A percentile compares a stretch with the other conserved stretches of the same genome.
Evolutionary conservation across 2,113 vertebrate genomes (phyloP).

Genomic region (Triplophysa dalaica): DNA sequence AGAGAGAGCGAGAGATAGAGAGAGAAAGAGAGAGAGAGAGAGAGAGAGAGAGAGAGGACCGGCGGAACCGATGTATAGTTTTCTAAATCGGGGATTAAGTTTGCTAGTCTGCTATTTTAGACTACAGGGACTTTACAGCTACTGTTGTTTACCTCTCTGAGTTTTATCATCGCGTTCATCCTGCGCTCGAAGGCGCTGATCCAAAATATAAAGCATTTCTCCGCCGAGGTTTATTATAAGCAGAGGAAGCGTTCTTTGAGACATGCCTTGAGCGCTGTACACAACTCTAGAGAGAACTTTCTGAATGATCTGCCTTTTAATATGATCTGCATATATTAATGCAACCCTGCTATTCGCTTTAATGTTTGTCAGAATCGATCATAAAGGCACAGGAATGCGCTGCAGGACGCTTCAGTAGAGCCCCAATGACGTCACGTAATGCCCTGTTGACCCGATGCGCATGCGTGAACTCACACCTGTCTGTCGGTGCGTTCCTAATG

Average conservation of each 20-base stretch:
- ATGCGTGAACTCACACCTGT: not conserved
- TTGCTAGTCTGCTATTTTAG: not conserved
- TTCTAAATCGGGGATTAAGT: not conserved
- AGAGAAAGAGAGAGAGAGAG: not conserved
- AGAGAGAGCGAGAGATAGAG: too few species aligned
- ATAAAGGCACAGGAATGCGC: not conserved
- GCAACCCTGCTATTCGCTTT: too few species aligned
- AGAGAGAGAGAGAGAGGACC: not conserved
- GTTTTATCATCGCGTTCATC: conserved; percentile 83
- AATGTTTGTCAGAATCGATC: too few species aligned
- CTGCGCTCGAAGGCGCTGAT: conserved; percentile 84
- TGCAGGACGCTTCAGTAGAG: not conserved
- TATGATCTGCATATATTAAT: too few species aligned
- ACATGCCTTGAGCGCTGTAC: conserved; percentile 70
- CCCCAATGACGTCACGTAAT: conserved; percentile 26
- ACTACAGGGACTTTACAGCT: not conserved
- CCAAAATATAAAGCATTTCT: conserved; percentile 94
- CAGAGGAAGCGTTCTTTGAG: conserved; percentile 81
- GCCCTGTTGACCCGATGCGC: not conserved
- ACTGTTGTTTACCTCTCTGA: conserved; percentile 79
- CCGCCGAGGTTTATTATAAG: conserved; percentile 91
- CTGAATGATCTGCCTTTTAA: too few species aligned
- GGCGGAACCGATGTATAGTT: too few species aligned
- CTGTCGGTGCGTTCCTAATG: not conserved
- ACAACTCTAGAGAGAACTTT: too few species aligned